Percentiles rank a stretch among this genome's conserved stretches.
Conservation (phyloP, 2,113 vertebrate genomes). For the Leucosticte australis region DNA sequence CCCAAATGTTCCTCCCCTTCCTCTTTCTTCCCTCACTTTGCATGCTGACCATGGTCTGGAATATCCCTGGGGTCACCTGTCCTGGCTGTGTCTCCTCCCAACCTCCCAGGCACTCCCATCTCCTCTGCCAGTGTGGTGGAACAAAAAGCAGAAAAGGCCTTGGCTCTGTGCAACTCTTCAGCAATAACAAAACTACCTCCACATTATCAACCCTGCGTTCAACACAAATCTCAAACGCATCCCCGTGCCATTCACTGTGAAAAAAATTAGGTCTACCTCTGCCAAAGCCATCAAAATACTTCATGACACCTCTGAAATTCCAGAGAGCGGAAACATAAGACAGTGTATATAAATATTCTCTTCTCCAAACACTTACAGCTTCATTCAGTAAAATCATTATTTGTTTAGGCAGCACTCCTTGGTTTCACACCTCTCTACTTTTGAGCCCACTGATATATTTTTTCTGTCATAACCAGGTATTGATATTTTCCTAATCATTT, state of each 20-base stretch:
- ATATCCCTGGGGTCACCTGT: not conserved
- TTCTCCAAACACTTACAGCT: not conserved
- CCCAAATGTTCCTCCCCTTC: not conserved
- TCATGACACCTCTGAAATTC: not conserved
- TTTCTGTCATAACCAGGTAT: not conserved
- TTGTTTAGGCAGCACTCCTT: not conserved
- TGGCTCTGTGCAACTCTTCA: not conserved
- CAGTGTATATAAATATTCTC: not conserved
- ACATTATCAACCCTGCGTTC: not conserved
- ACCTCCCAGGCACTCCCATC: rapidly evolving
- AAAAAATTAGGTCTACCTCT: not conserved
- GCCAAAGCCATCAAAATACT: not conserved
- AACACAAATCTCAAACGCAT: not conserved
- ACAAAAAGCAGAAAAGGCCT: not conserved
- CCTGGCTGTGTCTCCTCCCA: not conserved
- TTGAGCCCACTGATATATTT: not conserved
- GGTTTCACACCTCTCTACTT: not conserved
- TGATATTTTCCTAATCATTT: not conserved
- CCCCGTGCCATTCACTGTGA: too few relatives aligned
- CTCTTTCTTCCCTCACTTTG: not conserved
- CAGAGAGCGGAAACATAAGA: not conserved
- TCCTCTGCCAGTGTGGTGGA: rapidly evolving
- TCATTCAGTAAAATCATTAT: not conserved
- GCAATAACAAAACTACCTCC: not conserved
- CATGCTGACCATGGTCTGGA: not conserved